phyloP scores from a whole-genome alignment of 1,140 invertebrate genomes.

The Pogonomyrmex californicus region DNA sequence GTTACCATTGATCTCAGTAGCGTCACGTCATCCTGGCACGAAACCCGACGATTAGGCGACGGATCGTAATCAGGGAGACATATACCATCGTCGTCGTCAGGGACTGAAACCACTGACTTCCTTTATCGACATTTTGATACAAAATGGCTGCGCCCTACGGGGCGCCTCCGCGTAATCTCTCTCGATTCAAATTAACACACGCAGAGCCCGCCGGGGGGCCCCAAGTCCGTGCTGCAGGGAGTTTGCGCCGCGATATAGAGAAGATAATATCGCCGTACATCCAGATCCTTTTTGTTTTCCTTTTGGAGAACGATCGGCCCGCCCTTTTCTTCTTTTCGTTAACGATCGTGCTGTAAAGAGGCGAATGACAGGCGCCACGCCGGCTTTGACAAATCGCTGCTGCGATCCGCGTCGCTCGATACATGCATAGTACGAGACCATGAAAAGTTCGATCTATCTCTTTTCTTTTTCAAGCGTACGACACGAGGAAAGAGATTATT shows the following conservation, averaged over 20 bases:
- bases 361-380: constrained; percentile 77
- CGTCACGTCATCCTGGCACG: constrained; percentile 12
- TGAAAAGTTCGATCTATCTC: constrained; percentile 60
- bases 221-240: constrained; percentile 67
- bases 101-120: constrained; percentile 78
- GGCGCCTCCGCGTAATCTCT: constrained; percentile 86
- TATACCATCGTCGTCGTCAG: constrained; percentile 48
- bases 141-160: constrained; percentile 87
- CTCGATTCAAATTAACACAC: constrained; percentile 88
- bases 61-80: constrained; percentile 40
- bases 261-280: constrained; percentile 80
- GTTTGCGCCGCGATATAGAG: constrained; percentile 71
- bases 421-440: constrained; percentile 55
- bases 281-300: constrained; percentile 72
- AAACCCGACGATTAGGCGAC: constrained; percentile 66
- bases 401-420: constrained; percentile 66
- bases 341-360: constrained; percentile 75
- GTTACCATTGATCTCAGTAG: background rate
- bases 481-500: constrained; percentile 13
- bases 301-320: constrained; percentile 68
- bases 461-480: constrained; percentile 7
- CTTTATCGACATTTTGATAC: constrained; percentile 87
- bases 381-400: constrained; percentile 77
- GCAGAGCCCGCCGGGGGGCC: constrained; percentile 83
- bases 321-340: constrained; percentile 66